Evolutionary conservation across 2,113 vertebrate genomes (phyloP), one percentile per base, ranked within the genome.

Genomic region (Apeltes quadracus): DNA sequence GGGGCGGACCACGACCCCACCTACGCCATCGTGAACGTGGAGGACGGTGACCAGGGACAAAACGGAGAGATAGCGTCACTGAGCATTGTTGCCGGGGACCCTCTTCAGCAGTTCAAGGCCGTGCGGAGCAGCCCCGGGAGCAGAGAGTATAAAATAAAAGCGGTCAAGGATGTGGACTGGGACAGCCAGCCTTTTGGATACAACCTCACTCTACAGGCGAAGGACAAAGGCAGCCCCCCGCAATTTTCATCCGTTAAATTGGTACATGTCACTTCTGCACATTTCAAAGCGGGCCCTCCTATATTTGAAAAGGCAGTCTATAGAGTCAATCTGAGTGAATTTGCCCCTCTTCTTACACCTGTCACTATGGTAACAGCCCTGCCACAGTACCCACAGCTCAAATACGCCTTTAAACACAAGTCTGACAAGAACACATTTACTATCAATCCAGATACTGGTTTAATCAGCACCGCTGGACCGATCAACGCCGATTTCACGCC

Each of bases 161-260:
- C 95, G 0, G 22, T 91, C 1, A 93, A 93, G 75, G 90, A 84
- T 12, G 77, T 99, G 0, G 95, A 98, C 7, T 99, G 98, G 98
- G 95, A 96, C 58, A 95, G 88, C 76, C 95, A 96, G 67, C 94
- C 96, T 25, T 97, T 94, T 74, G 97, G 98, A 83, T 98, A 95
- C 85, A 99, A 99, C 84, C 94, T 99, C 70, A 98, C 97, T 8
- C 83, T 99, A 62, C 97, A 98, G 88, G 97, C 97, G 29, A 98
- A 97, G 90, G 98, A 99, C 89, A 98, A 97, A 93, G 98, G 98
- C 77, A 94, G 59, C 74, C 96, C 96, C 10, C 94, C 97, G 1
- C 95, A 94, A 29, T 97, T 97, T 92, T 99, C 97, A 43, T 93
- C 96, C 5, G 93, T 94, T 6, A 97, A 96, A 92, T 92, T 97